Conservation (phyloP, 1,140 invertebrate species). For the Brachionus paranguensis region DNA sequence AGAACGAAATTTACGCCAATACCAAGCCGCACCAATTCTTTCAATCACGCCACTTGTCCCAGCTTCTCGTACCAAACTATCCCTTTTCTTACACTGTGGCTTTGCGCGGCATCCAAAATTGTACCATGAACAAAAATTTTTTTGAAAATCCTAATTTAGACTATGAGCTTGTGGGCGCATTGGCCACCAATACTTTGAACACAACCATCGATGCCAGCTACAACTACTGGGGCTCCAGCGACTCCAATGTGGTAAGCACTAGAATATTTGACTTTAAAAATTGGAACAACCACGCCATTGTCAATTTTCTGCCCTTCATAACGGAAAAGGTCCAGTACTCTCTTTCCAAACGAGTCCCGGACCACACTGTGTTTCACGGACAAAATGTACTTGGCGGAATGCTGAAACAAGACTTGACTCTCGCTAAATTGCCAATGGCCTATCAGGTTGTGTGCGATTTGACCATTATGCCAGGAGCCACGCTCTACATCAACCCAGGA, state of each 20-base stretch:
- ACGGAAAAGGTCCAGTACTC: constrained; percentile 57
- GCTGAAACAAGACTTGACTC: constrained; percentile 66
- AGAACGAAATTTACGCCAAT: constrained; percentile 74
- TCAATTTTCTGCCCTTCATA: constrained; percentile 73
- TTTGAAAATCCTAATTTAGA: constrained; percentile 75
- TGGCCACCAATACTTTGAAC: constrained; percentile 65
- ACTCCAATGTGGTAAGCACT: constrained; percentile 67
- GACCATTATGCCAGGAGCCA: constrained; percentile 85
- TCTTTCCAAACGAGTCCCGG: constrained; percentile 56
- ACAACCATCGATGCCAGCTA: constrained; percentile 78
- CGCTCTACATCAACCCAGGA: constrained; percentile 77
- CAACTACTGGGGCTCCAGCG: constrained; percentile 85
- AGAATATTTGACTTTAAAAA: constrained; percentile 98
- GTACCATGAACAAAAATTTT: constrained; percentile 80
- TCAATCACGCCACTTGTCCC: constrained; percentile 45
- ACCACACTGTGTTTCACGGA: constrained; percentile 53
- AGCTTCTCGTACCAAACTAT: constrained; percentile 42
- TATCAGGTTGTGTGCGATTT: constrained; percentile 83
- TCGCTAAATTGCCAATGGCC: constrained; percentile 65
- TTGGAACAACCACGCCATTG: constrained; percentile 95
- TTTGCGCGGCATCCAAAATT: constrained; percentile 87
- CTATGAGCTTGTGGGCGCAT: constrained; percentile 84
- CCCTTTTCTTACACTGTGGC: constrained; percentile 76
- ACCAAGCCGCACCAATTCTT: constrained; percentile 45
- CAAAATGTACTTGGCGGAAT: constrained; percentile 69